These are phyloP conservation scores for Phalanger gymnotis DNA, from an alignment of 2,797 vertebrate species.

Conservation along the genomic window DNA sequence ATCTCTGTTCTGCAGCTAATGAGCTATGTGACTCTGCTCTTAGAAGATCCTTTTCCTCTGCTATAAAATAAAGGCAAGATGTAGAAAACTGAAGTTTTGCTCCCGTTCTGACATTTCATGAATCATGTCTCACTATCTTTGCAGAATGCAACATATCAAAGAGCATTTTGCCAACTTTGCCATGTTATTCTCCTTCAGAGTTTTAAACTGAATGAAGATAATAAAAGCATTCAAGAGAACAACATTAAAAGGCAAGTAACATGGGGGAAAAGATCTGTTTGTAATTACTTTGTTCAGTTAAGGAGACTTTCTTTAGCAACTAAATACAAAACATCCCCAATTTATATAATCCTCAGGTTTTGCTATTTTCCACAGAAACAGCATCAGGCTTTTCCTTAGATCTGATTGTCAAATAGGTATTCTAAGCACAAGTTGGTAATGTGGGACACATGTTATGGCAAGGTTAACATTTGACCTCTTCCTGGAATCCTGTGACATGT, in stretches of 20 bases:
- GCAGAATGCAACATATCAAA: neutral
- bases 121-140: neutral
- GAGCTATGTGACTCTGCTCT: neutral
- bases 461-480: constrained; percentile 59
- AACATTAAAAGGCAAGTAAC: constrained; percentile 55
- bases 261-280: constrained; percentile 63
- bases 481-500: constrained; percentile 66
- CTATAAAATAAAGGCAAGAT: neutral
- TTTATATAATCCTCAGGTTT: constrained; percentile 72
- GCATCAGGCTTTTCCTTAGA: constrained; percentile 69
- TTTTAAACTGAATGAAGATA: constrained; percentile 45
- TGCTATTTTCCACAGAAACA: constrained; percentile 67
- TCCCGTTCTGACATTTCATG: neutral
- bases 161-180: neutral
- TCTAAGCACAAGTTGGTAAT: constrained; percentile 65
- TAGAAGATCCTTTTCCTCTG: neutral
- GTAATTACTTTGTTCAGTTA: constrained; percentile 73
- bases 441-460: constrained; percentile 53
- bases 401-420: constrained; percentile 44
- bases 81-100: neutral
- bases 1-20: neutral
- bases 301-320: constrained; percentile 71
- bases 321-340: constrained; percentile 73
- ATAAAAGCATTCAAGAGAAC: constrained; percentile 50
- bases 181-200: constrained; percentile 38